Percentiles rank a stretch among this genome's conserved stretches.
Conservation (phyloP, 2,797 vertebrate species). For the Lacerta viridis region DNA sequence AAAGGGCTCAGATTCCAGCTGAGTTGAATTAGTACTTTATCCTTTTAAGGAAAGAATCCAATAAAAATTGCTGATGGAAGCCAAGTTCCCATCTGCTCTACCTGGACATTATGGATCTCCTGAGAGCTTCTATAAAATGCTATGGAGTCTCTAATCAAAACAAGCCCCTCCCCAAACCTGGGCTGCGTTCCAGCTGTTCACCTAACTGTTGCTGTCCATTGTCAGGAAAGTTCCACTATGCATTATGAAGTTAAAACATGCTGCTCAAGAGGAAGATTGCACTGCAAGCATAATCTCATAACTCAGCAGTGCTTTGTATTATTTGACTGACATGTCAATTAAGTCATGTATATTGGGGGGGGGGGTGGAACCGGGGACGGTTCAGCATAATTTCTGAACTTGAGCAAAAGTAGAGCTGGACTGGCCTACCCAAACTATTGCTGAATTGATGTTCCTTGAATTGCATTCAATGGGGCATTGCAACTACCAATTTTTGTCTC, state of each 20-base stretch:
- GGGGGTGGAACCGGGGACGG: too few relatives aligned
- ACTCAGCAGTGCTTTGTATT: neutral
- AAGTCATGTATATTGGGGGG: neutral
- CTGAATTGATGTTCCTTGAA: neutral
- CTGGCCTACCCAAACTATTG: neutral
- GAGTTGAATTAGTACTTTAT: slow-evolving; percentile 31
- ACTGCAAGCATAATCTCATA: neutral
- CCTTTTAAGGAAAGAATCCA: slow-evolving; percentile 39
- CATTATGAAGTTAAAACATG: neutral
- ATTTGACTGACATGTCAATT: neutral
- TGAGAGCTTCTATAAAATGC: neutral
- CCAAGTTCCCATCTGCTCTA: slow-evolving; percentile 45
- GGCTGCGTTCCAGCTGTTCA: neutral
- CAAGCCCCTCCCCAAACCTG: slow-evolving; percentile 25
- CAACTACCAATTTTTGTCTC: neutral
- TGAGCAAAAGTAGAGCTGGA: neutral
- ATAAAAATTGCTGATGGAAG: slow-evolving; percentile 46
- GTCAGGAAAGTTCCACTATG: neutral
- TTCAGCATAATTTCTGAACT: neutral
- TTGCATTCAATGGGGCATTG: neutral
- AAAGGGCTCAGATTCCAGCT: slow-evolving; percentile 28
- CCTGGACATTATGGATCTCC: slow-evolving; percentile 34
- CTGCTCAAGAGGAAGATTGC: neutral
- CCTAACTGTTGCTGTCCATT: slow-evolving; percentile 11
- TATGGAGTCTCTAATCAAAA: slow-evolving; percentile 26